Percentiles rank a stretch among this genome's conserved stretches.
Conservation (phyloP, 37 sponge, comb jelly and placozoan species). For the Dysidea cf. avara region DNA sequence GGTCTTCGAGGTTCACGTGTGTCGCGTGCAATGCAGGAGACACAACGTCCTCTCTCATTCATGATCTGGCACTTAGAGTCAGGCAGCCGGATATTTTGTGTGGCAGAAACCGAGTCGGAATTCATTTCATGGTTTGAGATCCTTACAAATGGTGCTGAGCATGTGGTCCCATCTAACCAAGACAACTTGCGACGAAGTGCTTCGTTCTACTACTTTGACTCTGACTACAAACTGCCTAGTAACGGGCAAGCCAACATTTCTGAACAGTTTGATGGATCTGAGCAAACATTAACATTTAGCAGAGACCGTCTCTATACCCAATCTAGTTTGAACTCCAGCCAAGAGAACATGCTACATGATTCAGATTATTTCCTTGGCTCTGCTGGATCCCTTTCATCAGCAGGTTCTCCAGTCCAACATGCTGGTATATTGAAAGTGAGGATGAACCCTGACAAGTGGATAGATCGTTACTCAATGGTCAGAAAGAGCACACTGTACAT, state of each 20-base stretch:
- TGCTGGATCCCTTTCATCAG: too few species aligned
- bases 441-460: constrained; percentile 56
- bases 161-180: constrained; percentile 3
- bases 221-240: background rate
- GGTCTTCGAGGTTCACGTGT: constrained; percentile 55
- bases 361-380: too few species aligned
- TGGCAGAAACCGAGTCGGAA: constrained; percentile 34
- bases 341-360: too few species aligned
- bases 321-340: too few species aligned
- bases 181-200: background rate
- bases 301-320: too few species aligned
- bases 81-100: constrained; percentile 53
- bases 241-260: too few species aligned
- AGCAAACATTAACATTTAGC: too few species aligned
- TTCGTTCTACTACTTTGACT: constrained; percentile 17
- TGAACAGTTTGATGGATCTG: too few species aligned
- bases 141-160: constrained; percentile 56
- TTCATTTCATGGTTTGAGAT: constrained; percentile 41
- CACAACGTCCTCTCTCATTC: constrained; percentile 37
- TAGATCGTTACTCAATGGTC: constrained; percentile 42
- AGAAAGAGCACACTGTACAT: constrained; percentile 30
- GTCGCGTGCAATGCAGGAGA: constrained; percentile 30
- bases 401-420: too few species aligned
- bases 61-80: constrained; percentile 57
- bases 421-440: too few species aligned